Conservation (phyloP, 2,888 invertebrate genomes). For the Ormia ochracea region DNA sequence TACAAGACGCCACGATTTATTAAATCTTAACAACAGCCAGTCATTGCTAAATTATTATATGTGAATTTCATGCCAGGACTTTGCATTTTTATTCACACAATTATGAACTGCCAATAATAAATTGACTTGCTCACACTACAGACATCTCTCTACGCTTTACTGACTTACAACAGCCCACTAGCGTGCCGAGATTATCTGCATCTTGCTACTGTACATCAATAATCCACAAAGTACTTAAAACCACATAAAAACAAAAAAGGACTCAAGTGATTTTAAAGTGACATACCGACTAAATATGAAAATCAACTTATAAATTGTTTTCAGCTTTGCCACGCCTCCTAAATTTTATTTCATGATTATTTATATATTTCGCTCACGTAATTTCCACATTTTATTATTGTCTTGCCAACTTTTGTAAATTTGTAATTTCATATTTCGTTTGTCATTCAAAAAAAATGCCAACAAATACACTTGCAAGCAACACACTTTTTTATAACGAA, state of each 20-base stretch:
- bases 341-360: slow-evolving; percentile 21
- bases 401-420: slow-evolving; percentile 35
- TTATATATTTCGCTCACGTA: slow-evolving; percentile 57
- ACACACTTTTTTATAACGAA: neutral
- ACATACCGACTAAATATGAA: slow-evolving; percentile 15
- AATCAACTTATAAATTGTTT: slow-evolving; percentile 21
- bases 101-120: too few species aligned
- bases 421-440: neutral
- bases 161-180: too few species aligned
- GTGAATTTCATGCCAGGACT: too few species aligned
- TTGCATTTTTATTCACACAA: too few species aligned
- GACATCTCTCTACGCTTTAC: too few species aligned
- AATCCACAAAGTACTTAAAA: too few species aligned
- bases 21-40: too few species aligned
- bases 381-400: slow-evolving; percentile 44
- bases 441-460: neutral
- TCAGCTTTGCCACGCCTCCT: neutral
- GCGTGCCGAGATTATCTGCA: too few species aligned
- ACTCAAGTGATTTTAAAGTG: slow-evolving; percentile 55
- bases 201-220: too few species aligned
- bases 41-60: too few species aligned
- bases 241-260: slow-evolving; percentile 8
- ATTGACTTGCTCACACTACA: too few species aligned
- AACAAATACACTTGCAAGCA: neutral
- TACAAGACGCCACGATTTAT: too few species aligned